Conservation (phyloP, 2,888 invertebrate species). For the Noctua comes region DNA sequence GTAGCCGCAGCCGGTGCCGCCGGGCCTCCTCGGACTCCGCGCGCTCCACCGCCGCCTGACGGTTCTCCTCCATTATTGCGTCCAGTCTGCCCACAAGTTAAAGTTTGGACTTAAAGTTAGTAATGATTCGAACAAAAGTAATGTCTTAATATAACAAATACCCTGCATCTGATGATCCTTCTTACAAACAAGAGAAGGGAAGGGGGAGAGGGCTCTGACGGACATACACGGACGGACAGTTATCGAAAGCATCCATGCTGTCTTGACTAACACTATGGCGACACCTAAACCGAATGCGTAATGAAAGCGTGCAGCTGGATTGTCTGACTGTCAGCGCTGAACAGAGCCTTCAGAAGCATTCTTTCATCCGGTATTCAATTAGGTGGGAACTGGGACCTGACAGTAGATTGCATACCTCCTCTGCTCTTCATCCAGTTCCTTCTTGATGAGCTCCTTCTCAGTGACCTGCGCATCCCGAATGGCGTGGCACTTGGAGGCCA, state of each 20-base stretch:
- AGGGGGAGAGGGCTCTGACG: not conserved
- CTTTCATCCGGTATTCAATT: not conserved
- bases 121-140: not conserved
- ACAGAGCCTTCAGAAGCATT: not conserved
- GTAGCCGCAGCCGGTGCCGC: constrained; percentile 82
- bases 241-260: not conserved
- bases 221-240: not conserved
- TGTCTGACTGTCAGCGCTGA: not conserved
- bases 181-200: not conserved
- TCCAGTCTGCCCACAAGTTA: constrained; percentile 85
- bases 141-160: not conserved
- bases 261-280: not conserved
- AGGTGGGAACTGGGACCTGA: not conserved
- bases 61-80: constrained; percentile 93
- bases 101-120: not conserved
- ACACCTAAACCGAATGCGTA: not conserved
- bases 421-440: constrained; percentile 90
- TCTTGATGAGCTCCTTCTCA: constrained; percentile 91
- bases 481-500: constrained; percentile 96
- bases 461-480: constrained; percentile 95
- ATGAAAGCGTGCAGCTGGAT: not conserved
- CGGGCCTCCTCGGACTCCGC: constrained; percentile 88
- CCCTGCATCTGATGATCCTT: not conserved
- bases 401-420: constrained; percentile 74
- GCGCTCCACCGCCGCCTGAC: constrained; percentile 88